These are phyloP conservation scores for Saccostrea cuccullata DNA, from an alignment of 1,140 invertebrate species.

Conservation along the genomic window DNA sequence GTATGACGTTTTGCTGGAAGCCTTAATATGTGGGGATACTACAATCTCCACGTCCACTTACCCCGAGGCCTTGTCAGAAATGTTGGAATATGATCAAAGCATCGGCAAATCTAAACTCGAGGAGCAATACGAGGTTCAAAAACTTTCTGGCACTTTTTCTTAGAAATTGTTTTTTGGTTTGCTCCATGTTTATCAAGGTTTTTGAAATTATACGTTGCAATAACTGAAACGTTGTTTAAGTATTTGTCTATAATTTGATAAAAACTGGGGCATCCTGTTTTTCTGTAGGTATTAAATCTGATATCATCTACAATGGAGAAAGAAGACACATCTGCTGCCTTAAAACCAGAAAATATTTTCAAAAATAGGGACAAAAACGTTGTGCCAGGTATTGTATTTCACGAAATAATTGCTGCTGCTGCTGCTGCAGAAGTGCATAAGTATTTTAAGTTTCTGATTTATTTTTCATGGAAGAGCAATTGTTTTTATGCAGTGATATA, in stretches of 20 bases:
- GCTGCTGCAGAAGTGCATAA: neutral
- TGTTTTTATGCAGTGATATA: slow-evolving; percentile 41
- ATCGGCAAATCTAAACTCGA: slow-evolving; percentile 71
- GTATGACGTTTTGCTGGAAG: slow-evolving; percentile 95
- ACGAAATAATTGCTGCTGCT: neutral
- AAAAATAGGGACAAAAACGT: slow-evolving; percentile 75
- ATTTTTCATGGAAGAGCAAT: neutral
- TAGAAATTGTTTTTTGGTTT: neutral
- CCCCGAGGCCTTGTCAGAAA: slow-evolving; percentile 64
- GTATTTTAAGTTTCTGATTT: neutral
- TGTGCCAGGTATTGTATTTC: slow-evolving; percentile 65
- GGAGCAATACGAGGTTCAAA: slow-evolving; percentile 72
- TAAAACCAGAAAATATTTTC: slow-evolving; percentile 73
- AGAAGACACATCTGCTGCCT: slow-evolving; percentile 60
- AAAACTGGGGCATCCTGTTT: neutral
- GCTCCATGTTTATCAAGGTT: neutral
- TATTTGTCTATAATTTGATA: neutral
- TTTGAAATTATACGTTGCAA: neutral
- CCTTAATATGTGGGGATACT: slow-evolving; percentile 95
- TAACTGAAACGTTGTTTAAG: neutral
- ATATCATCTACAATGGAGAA: slow-evolving; percentile 53
- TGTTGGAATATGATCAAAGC: slow-evolving; percentile 68
- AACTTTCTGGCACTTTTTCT: neutral
- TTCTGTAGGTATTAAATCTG: slow-evolving; percentile 66
- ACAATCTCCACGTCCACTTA: slow-evolving; percentile 67